These are phyloP conservation scores for Agriopis marginaria DNA, from an alignment of 2,888 invertebrate genomes.

Conservation along the genomic window DNA sequence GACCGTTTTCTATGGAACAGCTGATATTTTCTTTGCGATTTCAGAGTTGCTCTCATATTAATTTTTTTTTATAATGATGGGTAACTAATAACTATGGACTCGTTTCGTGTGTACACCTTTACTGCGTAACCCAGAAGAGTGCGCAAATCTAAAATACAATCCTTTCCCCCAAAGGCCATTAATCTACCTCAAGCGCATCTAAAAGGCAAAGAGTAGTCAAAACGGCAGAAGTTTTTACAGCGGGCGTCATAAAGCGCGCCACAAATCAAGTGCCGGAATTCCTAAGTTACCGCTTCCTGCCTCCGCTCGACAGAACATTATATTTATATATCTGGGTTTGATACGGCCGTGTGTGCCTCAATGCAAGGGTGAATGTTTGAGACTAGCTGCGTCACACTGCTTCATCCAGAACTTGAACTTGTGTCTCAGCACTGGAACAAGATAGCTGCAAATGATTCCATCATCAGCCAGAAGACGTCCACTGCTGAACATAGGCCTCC, in stretches of 20 bases:
- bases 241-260: constrained; percentile 58
- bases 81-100: too few relatives aligned
- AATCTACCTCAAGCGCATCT: constrained; percentile 20
- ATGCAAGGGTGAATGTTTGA: constrained; percentile 7
- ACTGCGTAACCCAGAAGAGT: too few relatives aligned
- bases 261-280: constrained; percentile 88
- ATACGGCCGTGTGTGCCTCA: constrained; percentile 26
- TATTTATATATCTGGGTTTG: constrained; percentile 42
- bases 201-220: constrained; percentile 30
- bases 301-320: constrained; percentile 55
- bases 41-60: too few relatives aligned
- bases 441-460: too few relatives aligned
- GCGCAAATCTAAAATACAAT: constrained; percentile 2
- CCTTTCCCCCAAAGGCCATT: constrained; percentile 10
- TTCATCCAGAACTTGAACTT: too few relatives aligned
- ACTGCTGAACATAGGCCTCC: too few relatives aligned
- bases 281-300: constrained; percentile 82
- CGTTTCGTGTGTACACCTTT: too few relatives aligned
- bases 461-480: too few relatives aligned
- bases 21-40: too few relatives aligned
- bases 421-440: too few relatives aligned
- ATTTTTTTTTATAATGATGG: too few relatives aligned
- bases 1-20: too few relatives aligned
- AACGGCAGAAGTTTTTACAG: constrained; percentile 32
- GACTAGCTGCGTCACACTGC: background rate